Conservation (phyloP, 2,113 vertebrate species). For the Pseudonaja textilis region DNA sequence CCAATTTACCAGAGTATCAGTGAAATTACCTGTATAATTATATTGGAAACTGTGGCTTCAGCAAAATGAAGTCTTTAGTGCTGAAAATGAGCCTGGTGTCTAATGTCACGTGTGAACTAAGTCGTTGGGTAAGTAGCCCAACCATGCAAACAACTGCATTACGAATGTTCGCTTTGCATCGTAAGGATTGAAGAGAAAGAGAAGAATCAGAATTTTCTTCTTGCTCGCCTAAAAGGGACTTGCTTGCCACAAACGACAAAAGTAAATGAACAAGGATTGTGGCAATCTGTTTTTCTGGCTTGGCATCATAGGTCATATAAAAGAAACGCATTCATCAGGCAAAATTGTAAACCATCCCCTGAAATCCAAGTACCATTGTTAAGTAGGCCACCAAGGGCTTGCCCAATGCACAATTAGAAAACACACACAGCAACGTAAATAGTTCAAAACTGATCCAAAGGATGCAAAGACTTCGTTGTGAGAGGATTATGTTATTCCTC, state of each 20-base stretch:
- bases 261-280: not conserved
- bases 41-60: not conserved
- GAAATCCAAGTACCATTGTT: not conserved
- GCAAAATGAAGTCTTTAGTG: not conserved
- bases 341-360: accelerated
- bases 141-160: not conserved
- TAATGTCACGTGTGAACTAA: not conserved
- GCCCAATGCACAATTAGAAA: not conserved
- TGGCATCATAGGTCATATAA: not conserved
- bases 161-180: not conserved
- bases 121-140: not conserved
- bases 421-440: not conserved
- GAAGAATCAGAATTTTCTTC: too few relatives aligned
- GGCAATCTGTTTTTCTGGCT: not conserved
- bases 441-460: not conserved
- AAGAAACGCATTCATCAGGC: not conserved
- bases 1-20: not conserved
- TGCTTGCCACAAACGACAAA: not conserved
- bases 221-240: not conserved
- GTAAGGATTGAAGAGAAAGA: not conserved
- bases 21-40: not conserved
- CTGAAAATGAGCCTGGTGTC: not conserved
- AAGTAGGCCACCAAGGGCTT: not conserved
- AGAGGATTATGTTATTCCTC: conserved; percentile 14
- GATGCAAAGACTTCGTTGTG: not conserved